Evolutionary conservation across 2,113 vertebrate genomes (phyloP).

Genomic region (Larimichthys crocea): DNA sequence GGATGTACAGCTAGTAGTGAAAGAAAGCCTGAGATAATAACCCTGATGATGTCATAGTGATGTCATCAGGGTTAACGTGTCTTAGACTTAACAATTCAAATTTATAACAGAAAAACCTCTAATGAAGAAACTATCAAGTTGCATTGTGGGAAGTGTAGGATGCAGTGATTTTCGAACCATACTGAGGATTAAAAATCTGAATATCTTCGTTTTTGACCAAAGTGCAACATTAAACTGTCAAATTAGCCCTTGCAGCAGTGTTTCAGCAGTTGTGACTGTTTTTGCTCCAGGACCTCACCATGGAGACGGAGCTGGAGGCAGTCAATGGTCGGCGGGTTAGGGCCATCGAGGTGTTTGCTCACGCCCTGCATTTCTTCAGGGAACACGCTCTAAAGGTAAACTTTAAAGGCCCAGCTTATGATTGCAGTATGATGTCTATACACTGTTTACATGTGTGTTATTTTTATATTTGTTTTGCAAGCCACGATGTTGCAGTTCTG

Average conservation of each 20-base stretch:
- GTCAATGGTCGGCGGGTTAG: conserved; percentile 90
- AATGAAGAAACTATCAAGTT: background rate
- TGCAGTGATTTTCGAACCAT: background rate
- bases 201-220: background rate
- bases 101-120: background rate
- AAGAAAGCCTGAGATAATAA: background rate
- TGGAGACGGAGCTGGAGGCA: conserved; percentile 92
- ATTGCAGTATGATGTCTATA: background rate
- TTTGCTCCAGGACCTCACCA: conserved; percentile 85
- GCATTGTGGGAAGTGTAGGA: conserved; percentile 9
- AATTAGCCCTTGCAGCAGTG: background rate
- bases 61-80: background rate
- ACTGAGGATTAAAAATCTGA: too few relatives aligned
- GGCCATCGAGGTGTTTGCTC: conserved; percentile 94
- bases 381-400: conserved; percentile 92
- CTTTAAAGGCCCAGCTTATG: background rate
- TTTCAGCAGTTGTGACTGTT: conserved; percentile 30
- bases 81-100: background rate
- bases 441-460: background rate
- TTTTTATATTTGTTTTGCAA: too few relatives aligned
- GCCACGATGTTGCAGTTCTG: background rate
- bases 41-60: background rate
- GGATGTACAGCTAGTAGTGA: background rate
- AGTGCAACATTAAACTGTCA: background rate
- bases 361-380: conserved; percentile 93